These are phyloP conservation scores for Chloroceryle aenea DNA, from an alignment of 2,113 vertebrate genomes.

Conservation along the genomic window DNA sequence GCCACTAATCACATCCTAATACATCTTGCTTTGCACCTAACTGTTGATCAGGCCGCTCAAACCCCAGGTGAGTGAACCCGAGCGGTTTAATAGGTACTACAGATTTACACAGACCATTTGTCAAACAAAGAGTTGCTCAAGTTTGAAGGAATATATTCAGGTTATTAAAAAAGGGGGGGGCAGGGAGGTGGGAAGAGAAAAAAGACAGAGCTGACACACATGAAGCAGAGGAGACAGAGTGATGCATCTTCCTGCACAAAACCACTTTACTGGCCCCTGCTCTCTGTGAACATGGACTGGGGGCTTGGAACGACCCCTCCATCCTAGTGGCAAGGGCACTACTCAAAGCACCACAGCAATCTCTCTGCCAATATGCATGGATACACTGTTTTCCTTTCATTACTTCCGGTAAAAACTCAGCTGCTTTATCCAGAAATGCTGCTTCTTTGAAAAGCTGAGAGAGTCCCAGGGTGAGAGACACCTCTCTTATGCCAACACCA, in stretches of 20 bases:
- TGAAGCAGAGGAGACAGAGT: not conserved
- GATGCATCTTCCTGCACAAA: not conserved
- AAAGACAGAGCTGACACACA: not conserved
- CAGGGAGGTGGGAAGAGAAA: too few relatives aligned
- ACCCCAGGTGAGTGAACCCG: not conserved
- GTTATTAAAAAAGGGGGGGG: not conserved
- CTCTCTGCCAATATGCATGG: fast-evolving
- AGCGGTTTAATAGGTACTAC: not conserved
- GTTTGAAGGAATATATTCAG: not conserved
- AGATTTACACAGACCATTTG: not conserved
- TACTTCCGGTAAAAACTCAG: not conserved
- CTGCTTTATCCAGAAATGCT: not conserved
- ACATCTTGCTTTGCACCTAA: not conserved
- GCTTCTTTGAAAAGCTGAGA: not conserved
- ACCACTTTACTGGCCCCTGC: not conserved
- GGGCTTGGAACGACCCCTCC: not conserved
- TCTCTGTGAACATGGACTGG: not conserved
- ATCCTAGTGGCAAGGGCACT: not conserved
- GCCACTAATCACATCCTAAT: not conserved
- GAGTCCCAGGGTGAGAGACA: fast-evolving
- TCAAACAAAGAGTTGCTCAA: not conserved
- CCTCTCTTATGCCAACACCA: not conserved
- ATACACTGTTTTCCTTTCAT: not conserved
- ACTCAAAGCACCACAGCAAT: not conserved
- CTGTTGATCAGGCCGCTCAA: not conserved